Percentiles rank a stretch among this genome's conserved stretches.
These are phyloP conservation scores for Herpetotheres cachinnans DNA, from an alignment of 2,113 vertebrate species.

Conservation along the genomic window DNA sequence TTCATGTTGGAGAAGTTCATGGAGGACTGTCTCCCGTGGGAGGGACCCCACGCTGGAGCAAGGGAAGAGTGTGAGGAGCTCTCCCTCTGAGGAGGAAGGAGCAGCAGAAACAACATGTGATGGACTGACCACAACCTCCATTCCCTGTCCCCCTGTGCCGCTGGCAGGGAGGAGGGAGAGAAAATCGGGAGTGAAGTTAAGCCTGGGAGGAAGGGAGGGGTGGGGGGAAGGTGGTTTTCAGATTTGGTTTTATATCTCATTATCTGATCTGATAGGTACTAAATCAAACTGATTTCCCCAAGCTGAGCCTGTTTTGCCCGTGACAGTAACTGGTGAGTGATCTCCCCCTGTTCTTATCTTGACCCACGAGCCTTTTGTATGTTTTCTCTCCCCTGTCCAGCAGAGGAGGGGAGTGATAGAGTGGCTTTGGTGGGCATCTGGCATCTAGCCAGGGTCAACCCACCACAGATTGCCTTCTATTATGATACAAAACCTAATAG, in stretches of 20 bases:
- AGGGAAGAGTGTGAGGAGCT: background rate
- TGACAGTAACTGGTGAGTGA: background rate
- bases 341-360: background rate
- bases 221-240: background rate
- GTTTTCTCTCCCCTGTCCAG: background rate
- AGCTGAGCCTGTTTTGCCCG: background rate
- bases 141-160: accelerated
- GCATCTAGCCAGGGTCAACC: background rate
- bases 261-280: background rate
- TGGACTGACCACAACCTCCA: background rate
- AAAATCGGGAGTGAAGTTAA: background rate
- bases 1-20: background rate
- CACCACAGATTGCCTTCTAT: background rate
- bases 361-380: background rate
- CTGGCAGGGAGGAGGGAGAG: background rate
- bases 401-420: background rate
- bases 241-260: background rate
- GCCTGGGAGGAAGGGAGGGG: background rate
- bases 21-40: background rate
- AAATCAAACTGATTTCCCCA: background rate
- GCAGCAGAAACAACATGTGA: background rate
- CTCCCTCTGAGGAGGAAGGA: background rate
- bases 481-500: background rate
- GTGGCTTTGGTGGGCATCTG: background rate
- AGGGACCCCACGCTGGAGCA: background rate